phyloP scores from a whole-genome alignment of 2,888 invertebrate species.

The Archips crataeganus region DNA sequence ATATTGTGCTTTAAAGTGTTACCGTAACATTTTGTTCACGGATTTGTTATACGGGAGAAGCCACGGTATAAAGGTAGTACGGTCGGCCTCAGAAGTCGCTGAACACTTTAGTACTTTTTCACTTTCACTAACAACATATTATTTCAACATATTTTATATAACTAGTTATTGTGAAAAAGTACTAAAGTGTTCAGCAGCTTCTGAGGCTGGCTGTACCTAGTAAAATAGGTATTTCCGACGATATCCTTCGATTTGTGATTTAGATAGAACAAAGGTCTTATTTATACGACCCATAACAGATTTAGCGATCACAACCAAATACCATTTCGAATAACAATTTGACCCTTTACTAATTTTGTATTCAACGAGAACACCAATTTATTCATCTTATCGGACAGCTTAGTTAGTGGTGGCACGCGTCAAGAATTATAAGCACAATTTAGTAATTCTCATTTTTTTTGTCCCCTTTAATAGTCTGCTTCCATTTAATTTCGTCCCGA shows the following conservation, averaged over 20 bases:
- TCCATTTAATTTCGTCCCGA: neutral
- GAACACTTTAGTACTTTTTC: too few relatives aligned
- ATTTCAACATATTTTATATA: too few relatives aligned
- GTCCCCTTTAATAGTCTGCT: neutral
- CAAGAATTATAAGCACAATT: constrained; percentile 19
- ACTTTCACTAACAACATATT: too few relatives aligned
- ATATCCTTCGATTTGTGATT: neutral
- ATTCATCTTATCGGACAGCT: constrained; percentile 22
- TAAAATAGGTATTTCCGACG: neutral
- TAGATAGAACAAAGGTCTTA: neutral
- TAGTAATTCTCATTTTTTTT: neutral
- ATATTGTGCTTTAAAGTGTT: too few relatives aligned
- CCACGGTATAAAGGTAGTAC: too few relatives aligned
- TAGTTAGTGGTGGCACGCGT: constrained; percentile 14
- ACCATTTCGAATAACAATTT: constrained; percentile 12
- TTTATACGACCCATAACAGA: neutral
- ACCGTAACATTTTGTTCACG: too few relatives aligned
- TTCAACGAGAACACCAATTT: constrained; percentile 22
- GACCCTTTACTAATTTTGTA: constrained; percentile 28
- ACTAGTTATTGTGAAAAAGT: too few relatives aligned
- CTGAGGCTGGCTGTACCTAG: neutral
- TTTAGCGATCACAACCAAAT: constrained; percentile 11
- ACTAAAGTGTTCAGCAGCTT: too few relatives aligned
- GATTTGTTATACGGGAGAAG: too few relatives aligned
- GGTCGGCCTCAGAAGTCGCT: too few relatives aligned